Evolutionary conservation across 1,140 invertebrate genomes (phyloP), one percentile per base, ranked within the genome.

Genomic region (Drosophila mayri): DNA sequence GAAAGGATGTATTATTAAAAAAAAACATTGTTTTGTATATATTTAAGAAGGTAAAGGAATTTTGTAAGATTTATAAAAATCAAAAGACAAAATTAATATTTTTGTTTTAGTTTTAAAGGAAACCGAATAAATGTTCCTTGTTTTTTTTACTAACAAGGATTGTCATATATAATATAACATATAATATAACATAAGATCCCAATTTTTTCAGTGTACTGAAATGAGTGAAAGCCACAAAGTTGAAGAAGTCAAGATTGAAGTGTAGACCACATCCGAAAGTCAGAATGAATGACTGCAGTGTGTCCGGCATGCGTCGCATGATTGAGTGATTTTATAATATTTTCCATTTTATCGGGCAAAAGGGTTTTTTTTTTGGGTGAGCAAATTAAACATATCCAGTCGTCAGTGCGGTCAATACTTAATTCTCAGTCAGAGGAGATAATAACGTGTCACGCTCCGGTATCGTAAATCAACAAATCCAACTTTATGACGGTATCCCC

Each of bases 321-420:
- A 86, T 86, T 86, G 82, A 86, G 65, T 86, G 82, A 82, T 86
- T 86, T 79, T 76, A 86, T 76, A 86, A 86, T 87, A 76, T 50
- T 85, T 78, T 62, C 63, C 82, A 79, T 86, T 76, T 86, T 86
- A 81, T 79, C 70, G 70, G 67, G 65, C 59, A 2, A 64, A 75
- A 25, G 25, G 25, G 25, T 3, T 25, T 25, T 25, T 5, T 25
- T 18, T 32, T 54, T 20, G 18, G 30, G 1, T 37, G 20, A 43
- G 49, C 38, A 71, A 84, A 79, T 83, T 85, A 85, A 85, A 81
- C 81, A 85, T 77, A 77, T 80, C 76, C 76, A 67, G 60, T 68
- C 49, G 35, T 54, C 18, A 37, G 50, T 22, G 55, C 50, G 77
- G 59, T 61, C 62, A 76, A 67, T 72, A 59, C 44, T 43, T 46